Evolutionary conservation across 2,888 invertebrate genomes (phyloP), one percentile per base, ranked within the genome.

Genomic region (Gibbula magus): DNA sequence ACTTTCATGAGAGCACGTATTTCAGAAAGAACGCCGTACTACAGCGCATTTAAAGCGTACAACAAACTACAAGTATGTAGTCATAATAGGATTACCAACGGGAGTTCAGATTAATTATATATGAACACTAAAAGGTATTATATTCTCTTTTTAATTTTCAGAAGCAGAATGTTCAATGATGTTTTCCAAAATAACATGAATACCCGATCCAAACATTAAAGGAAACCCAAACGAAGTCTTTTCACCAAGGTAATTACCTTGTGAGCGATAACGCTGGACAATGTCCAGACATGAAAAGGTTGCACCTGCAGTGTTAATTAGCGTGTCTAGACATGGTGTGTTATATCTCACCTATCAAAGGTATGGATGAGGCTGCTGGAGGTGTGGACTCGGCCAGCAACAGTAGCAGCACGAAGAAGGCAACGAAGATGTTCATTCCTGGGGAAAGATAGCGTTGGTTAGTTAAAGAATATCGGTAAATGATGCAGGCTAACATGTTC

Each of bases 351-450:
- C 91, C 91, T 79, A 91, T 90, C 1, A 90, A 86, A 10, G 92
- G 91, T 67, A 92, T 91, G n/a, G 91, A 90, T 25, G 91, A 89
- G 1, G 91, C 89, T 18, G 92, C 91, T 4, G 92, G 91, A 0
- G 93, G 93, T 0, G 92, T 92, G 7, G 92, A 91, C 82, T 93
- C 92, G 16, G 92, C 92, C 74, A 93, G 84, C 8, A 93, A 88
- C 32, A 93, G 84, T 74, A 93, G 84, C 77, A 93, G 82, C 39
- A 93, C 92, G 79, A 93, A 93, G 83, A 93, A 93, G 66, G 92
- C 92, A 51, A 92, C 92, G 83, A 93, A 93, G 35, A 93, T 91
- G 83, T 92, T 93, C 92, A 93, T 92, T 51, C 92, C 92, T 92
- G 85, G 53, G 85, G 84, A 56, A 52, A 29, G 35, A 54, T 22